phyloP scores from a whole-genome alignment of 1,140 invertebrate species.

The Drosophila lini region DNA sequence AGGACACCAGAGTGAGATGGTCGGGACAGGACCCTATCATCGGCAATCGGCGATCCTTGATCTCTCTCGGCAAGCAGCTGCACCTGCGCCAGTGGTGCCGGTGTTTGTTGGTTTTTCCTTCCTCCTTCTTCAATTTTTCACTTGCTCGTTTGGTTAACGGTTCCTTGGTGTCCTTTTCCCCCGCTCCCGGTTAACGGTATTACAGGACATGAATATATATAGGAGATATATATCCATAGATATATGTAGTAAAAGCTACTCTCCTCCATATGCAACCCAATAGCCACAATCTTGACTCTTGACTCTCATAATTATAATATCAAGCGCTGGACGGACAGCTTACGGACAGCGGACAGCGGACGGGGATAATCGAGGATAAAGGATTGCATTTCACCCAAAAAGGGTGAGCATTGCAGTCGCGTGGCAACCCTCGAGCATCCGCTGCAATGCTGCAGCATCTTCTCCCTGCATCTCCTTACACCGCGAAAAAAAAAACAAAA shows the following conservation, averaged over 20 bases:
- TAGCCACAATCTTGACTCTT: conserved; percentile 31
- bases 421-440: conserved; percentile 22
- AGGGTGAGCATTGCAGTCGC: conserved; percentile 10
- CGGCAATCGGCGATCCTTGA: conserved; percentile 51
- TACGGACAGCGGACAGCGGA: conserved; percentile 1
- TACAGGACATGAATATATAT: conserved; percentile 26
- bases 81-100: conserved; percentile 56
- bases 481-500: not conserved
- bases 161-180: conserved; percentile 23
- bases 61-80: conserved; percentile 52
- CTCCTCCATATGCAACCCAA: conserved; percentile 15
- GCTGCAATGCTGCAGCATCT: conserved; percentile 11
- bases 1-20: conserved; percentile 4
- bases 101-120: conserved; percentile 39
- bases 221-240: not conserved
- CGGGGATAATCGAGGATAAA: conserved; percentile 25
- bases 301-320: conserved; percentile 74
- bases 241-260: too few species aligned
- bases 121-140: conserved; percentile 4
- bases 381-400: conserved; percentile 49
- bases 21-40: conserved; percentile 41
- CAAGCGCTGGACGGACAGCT: conserved; percentile 21
- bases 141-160: conserved; percentile 36
- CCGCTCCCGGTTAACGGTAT: conserved; percentile 54
- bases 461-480: conserved; percentile 9